Base-by-base conservation (phyloP, 2,113 vertebrate genomes). In the Clarias macrocephalus region DNA sequence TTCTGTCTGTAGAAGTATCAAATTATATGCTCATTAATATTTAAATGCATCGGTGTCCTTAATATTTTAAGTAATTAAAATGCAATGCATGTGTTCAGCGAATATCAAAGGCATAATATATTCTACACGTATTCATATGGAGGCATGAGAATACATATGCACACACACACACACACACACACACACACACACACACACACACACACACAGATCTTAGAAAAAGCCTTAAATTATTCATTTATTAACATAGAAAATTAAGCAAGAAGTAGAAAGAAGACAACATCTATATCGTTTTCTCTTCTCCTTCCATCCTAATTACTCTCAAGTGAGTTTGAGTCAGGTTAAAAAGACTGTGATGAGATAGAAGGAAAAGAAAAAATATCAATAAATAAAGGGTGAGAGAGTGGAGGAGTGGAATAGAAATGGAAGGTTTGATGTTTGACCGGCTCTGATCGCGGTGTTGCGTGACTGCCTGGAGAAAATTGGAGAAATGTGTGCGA, bases 371-470 rank as follows among this genome's bases (percentile, higher is more conserved):
- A 18, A 66, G 48, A 7, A 66, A 54, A 30, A 75, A 56, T 63
- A 84, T 56, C 33, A 63, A 83, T 48, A 87, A 57, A 82, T 48
- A 63, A 70, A 83, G 72, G 42, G 21, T 23, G 54, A 82, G 65
- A 87, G 37, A 68, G 30, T 33, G 79, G 16, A 37, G 59, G 72
- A 83, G 62, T 84, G 70, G 82, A 83, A 87, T 68, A 77, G 80
- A 73, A 77, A 62, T 63, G 65, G 62, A 12, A 72, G 75, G 62
- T 85, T 85, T 68, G 68, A 88, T 85, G 77, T 85, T 85, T 85
- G 75, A 81, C 75, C 65, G 30, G 68, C 86, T 84, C 48, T 81
- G 65, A 85, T 72, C 63, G 75, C 33, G 54, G 83, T 85, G 65
- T 63, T 73, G 42, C n/a, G 15, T 66, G 66, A 87, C 70, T 30